A percentile compares a stretch with the other conserved stretches of the same genome.
These are phyloP conservation scores for Apostichopus leukothele DNA, from an alignment of 53 echinoderm and acorn worm species.

Conservation along the genomic window DNA sequence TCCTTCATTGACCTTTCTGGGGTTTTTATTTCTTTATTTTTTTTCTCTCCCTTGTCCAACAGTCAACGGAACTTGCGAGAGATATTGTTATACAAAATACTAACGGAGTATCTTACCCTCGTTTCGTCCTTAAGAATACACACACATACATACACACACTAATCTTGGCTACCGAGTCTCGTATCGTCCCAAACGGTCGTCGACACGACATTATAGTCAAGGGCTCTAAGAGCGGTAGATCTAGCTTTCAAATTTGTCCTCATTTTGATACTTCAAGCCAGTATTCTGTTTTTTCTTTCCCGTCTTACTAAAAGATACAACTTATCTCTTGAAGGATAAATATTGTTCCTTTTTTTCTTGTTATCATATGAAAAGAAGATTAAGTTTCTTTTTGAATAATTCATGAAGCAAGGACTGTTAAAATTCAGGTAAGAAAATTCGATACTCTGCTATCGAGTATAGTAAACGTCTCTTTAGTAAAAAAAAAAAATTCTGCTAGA, in stretches of 20 bases:
- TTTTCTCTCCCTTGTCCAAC: too few species aligned
- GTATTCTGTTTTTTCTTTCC: background rate
- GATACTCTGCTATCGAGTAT: conserved; percentile 9
- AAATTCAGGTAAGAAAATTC: conserved; percentile 18
- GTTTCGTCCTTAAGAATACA: too few species aligned
- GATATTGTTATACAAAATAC: too few species aligned
- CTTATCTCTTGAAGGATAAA: conserved; percentile 39
- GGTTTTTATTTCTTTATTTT: too few species aligned
- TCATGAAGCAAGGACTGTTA: conserved; percentile 31
- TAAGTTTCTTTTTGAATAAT: conserved; percentile 37
- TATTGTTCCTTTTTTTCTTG: conserved; percentile 24
- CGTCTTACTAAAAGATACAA: background rate
- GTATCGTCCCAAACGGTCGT: background rate
- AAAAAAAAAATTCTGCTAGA: background rate
- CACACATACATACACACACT: background rate
- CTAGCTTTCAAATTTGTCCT: conserved; percentile 38
- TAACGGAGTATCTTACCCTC: too few species aligned
- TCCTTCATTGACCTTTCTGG: too few species aligned
- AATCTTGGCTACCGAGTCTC: background rate
- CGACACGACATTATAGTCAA: background rate
- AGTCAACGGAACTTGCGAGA: too few species aligned
- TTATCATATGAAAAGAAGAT: conserved; percentile 1
- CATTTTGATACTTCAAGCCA: conserved; percentile 34
- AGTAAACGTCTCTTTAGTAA: conserved; percentile 17
- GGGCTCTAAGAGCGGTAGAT: background rate